Base-by-base conservation (phyloP, 2,113 vertebrate species). In the Triplophysa tibetana region DNA sequence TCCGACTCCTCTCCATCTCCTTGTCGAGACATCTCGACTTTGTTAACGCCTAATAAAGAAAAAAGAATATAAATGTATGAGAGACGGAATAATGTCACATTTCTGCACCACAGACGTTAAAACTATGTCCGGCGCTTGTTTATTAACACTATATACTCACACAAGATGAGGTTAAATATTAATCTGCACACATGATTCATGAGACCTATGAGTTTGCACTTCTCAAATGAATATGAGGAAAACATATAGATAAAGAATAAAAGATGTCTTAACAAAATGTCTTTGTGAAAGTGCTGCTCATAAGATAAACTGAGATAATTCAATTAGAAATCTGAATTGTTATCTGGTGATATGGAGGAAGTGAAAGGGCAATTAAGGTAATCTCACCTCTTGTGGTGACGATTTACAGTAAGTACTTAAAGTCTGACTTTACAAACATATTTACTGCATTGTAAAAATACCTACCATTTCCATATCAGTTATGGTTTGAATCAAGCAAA, bases 1-100 rank as follows among this genome's bases (percentile, higher is more conserved):
- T 90, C 91, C 70, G 95, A 95, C 45, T 95, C 94, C 0, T 88
- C 91, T 0, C 80, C 89, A 45, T 83, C 88, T 43, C 19, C 63
- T 2, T 60, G 56, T 17, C 66, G 19, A 38, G 21, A 72, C 95
- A 95, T 95, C 82, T 61, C 10, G 61, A 82, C 74, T 64, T 65
- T 26, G 29, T 24, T 4, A 29, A 8, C 41, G 6, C 21, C 61
- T 45, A 4, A 38, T 61, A 58, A 16, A 61, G 8, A 58, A 1
- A 13, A 52, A 14, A 64, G 4, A 2, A 23, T 24, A 66, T 52
- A 67, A 72, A 70, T 75, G 8, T 69, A 29, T 29, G 2, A 16
- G 24, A 41, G 19, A 29, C 6, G 48, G 26, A n/a, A 63, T 41
- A n/a, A 78, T 58, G 24, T 14, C 45, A 54, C 2, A 65, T 67